A percentile compares a stretch with the other conserved stretches of the same genome.
phyloP scores from a whole-genome alignment of 92 coral and sea anemone species.

The Metridium senile region DNA sequence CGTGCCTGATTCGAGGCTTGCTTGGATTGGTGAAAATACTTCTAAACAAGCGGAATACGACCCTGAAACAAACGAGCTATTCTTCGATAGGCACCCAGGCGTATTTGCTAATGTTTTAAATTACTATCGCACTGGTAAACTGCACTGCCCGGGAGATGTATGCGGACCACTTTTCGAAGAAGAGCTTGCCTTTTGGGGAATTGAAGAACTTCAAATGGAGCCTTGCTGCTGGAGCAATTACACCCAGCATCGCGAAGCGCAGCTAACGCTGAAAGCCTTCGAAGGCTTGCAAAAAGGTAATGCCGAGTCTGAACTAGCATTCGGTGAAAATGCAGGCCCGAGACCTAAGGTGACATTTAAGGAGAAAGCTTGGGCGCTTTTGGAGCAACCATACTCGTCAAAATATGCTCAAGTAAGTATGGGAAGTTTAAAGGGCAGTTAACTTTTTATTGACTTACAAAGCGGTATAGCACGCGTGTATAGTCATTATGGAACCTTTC shows the following conservation, averaged over 20 bases:
- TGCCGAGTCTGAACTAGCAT: slow-evolving; percentile 74
- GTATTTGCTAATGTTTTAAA: slow-evolving; percentile 86
- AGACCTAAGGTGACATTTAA: slow-evolving; percentile 39
- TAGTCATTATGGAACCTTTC: neutral
- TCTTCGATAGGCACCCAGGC: slow-evolving; percentile 97
- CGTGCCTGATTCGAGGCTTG: slow-evolving; percentile 93
- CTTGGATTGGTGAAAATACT: slow-evolving; percentile 98
- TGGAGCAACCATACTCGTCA: slow-evolving; percentile 95
- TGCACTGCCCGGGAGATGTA: slow-evolving; percentile 96
- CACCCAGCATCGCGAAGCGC: slow-evolving; percentile 96
- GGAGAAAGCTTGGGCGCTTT: slow-evolving; percentile 78
- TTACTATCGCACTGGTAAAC: slow-evolving; percentile 97
- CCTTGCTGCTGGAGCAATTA: slow-evolving; percentile 99
- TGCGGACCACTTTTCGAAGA: slow-evolving; percentile 99
- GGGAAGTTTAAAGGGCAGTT: neutral
- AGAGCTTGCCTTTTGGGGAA: slow-evolving; percentile 96
- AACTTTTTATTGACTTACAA: slow-evolving; percentile 12
- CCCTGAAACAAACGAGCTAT: slow-evolving; percentile 88
- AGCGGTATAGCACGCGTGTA: neutral
- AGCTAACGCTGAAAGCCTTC: slow-evolving; percentile 89
- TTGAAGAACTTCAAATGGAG: slow-evolving; percentile 98
- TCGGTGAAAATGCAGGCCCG: slow-evolving; percentile 40
- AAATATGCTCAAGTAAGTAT: slow-evolving; percentile 92
- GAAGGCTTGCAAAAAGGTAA: slow-evolving; percentile 84
- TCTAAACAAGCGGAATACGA: slow-evolving; percentile 90